Conservation (phyloP, 2,113 vertebrate genomes). For the Serinus canaria region DNA sequence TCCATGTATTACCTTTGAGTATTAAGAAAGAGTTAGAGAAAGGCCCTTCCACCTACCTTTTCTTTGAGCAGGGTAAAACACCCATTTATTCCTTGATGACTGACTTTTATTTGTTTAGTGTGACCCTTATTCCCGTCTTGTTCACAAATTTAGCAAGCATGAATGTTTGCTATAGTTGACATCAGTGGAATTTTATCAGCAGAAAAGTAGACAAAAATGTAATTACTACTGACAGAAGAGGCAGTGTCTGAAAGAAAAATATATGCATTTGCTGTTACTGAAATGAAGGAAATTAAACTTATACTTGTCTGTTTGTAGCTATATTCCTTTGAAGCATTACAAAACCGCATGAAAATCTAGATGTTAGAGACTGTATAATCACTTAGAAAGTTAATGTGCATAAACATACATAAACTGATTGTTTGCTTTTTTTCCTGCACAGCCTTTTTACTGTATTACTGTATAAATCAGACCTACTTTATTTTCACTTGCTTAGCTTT, state of each 20-base stretch:
- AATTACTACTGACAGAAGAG: constrained; percentile 1
- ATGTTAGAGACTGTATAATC: constrained; percentile 11
- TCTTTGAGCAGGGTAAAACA: neutral
- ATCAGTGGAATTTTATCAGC: constrained; percentile 2
- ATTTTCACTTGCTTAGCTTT: constrained; percentile 14
- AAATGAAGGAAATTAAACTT: neutral
- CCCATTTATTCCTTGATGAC: neutral
- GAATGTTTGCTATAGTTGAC: neutral
- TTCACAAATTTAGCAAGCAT: neutral
- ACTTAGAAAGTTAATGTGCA: constrained; percentile 42
- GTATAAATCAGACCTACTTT: constrained; percentile 40
- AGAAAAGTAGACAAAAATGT: neutral
- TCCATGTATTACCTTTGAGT: neutral
- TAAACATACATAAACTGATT: constrained; percentile 33
- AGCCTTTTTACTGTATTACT: constrained; percentile 10
- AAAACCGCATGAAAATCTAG: neutral
- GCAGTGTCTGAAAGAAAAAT: constrained; percentile 23
- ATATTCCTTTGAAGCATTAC: constrained; percentile 18
- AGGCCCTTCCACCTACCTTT: neutral
- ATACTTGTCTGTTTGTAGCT: neutral
- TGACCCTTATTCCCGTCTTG: neutral
- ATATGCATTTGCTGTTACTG: neutral
- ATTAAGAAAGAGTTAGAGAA: neutral
- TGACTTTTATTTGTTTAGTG: neutral
- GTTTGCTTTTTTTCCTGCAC: constrained; percentile 18